Base-by-base conservation (phyloP, 2,113 vertebrate genomes). In the Hirundichthys speculiger region DNA sequence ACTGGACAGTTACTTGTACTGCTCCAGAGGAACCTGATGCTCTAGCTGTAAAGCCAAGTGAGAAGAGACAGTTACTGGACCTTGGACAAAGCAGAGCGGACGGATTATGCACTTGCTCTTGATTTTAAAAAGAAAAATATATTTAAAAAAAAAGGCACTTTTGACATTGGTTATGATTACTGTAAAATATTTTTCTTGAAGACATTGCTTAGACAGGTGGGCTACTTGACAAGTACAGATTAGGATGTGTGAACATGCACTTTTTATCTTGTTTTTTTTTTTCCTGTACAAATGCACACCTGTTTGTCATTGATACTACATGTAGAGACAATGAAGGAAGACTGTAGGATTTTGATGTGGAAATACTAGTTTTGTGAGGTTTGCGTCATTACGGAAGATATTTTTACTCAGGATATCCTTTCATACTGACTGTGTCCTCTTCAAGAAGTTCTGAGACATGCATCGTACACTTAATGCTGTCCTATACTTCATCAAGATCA, bases 401-500 rank as follows among this genome's bases (percentile, higher is more conserved):
- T 74, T 80, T 89, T 89, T 86, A 82, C 83, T 91, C 90, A 90
- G 91, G 86, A 89, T 78, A 81, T 87, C 64, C 64, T 89, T 83
- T 85, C 75, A 86, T 85, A 86, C 66, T 55, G 84, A 86, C 69
- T 77, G 75, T 64, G 72, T 90, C 79, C 79, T 84, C 69, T 77
- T 73, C 52, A 48, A 75, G 59, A 63, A 55, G 59, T 43, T 65
- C 27, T 3, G 41, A 77, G 89, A 88, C 86, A 71, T 82, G 79
- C 77, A 76, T 77, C 73, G 67, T 72, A 69, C 50, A 68, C 42
- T 49, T 11, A 57, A 79, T 90, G 85, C 90, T 93, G 91, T 79
- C 89, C 86, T 88, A 92, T 86, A 93, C 92, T 83, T 92, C 93
- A 69, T 74, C 91, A 80, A 87, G 86, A 66, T 48, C 93, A 89